Conservation (phyloP, 1,140 invertebrate genomes). For the Antheraea pernyi region DNA sequence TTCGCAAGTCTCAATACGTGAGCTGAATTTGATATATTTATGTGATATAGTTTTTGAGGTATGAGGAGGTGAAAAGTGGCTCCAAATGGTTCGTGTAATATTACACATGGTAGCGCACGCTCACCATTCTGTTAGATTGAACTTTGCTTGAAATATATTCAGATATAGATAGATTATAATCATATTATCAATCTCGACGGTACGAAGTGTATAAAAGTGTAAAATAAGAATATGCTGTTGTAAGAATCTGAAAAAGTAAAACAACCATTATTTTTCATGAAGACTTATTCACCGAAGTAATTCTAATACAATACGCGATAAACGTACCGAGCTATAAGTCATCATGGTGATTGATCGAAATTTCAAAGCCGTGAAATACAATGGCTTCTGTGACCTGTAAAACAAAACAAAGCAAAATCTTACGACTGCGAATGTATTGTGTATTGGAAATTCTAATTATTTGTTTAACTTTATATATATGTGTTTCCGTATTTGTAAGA, state of each 20-base stretch:
- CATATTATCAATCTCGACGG: conserved; percentile 30
- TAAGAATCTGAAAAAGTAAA: conserved; percentile 50
- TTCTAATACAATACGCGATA: background rate
- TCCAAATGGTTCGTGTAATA: too few species aligned
- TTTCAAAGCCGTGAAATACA: conserved; percentile 63
- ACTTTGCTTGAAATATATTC: background rate
- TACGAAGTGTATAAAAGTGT: conserved; percentile 55
- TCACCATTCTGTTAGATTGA: too few species aligned
- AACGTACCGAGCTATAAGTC: conserved; percentile 61
- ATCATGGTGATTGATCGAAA: conserved; percentile 61
- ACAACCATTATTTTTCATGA: background rate
- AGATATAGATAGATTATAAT: background rate
- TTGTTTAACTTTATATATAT: too few species aligned
- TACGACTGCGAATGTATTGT: background rate
- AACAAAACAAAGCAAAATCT: conserved; percentile 7
- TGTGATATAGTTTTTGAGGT: too few species aligned
- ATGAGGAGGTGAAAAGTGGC: too few species aligned
- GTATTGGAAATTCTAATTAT: too few species aligned
- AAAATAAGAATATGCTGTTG: conserved; percentile 62
- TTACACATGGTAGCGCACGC: too few species aligned
- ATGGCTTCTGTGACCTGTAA: conserved; percentile 62
- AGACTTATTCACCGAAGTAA: background rate
- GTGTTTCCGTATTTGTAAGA: too few species aligned
- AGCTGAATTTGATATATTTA: too few species aligned
- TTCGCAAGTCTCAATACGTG: too few species aligned